phyloP scores from a whole-genome alignment of 2,888 invertebrate genomes.

The Drosophila nr. medialis region DNA sequence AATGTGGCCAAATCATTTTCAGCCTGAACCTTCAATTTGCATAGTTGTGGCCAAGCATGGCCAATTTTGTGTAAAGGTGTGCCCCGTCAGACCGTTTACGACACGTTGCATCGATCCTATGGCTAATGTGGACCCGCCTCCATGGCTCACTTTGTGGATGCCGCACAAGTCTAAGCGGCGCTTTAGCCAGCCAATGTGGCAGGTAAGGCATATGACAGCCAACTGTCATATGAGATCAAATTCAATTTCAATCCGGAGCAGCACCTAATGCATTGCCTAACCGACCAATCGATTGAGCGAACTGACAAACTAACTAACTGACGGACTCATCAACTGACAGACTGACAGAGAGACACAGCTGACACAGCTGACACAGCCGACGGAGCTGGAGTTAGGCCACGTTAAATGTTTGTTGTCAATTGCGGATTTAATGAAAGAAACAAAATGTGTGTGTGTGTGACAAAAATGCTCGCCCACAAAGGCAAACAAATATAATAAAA shows the following conservation, averaged over 20 bases:
- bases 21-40: constrained; percentile 54
- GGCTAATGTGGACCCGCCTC: constrained; percentile 25
- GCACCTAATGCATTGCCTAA: constrained; percentile 49
- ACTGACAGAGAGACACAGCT: constrained; percentile 25
- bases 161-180: constrained; percentile 70
- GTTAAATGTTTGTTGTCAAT: constrained; percentile 50
- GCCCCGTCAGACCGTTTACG: constrained; percentile 53
- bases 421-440: constrained; percentile 7
- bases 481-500: constrained; percentile 80
- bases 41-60: constrained; percentile 58
- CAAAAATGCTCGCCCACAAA: constrained; percentile 43
- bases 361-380: constrained; percentile 15
- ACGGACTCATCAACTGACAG: constrained; percentile 35
- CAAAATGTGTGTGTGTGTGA: constrained; percentile 6
- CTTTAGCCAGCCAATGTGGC: constrained; percentile 63
- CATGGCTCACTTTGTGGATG: constrained; percentile 44
- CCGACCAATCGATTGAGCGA: constrained; percentile 61
- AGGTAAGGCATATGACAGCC: constrained; percentile 30
- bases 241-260: constrained; percentile 64
- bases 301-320: constrained; percentile 59
- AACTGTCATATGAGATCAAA: constrained; percentile 65
- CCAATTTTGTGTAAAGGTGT: constrained; percentile 66
- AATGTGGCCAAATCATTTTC: constrained; percentile 48
- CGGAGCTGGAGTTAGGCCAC: constrained; percentile 8
- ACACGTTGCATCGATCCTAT: constrained; percentile 32